Percentiles rank a stretch among this genome's conserved stretches.
Evolutionary conservation across 2,888 invertebrate species (phyloP).

Genomic region (Ischnus inquisitorius): DNA sequence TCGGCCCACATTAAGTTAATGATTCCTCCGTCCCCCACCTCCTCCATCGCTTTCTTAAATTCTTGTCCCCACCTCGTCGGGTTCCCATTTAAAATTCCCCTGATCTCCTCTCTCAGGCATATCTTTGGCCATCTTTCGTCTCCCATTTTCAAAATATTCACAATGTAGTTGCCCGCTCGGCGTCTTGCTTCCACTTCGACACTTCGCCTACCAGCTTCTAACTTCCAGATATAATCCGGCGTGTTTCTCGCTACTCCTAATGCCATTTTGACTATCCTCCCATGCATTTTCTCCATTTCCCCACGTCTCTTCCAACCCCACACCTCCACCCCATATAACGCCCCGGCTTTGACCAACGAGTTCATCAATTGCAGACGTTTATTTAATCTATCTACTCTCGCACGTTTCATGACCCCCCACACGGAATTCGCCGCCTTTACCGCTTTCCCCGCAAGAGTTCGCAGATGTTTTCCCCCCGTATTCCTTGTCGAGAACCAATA

Average conservation of each 20-base stretch:
- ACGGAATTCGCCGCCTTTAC: conserved; percentile 45
- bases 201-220: conserved; percentile 33
- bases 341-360: conserved; percentile 33
- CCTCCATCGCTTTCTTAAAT: conserved; percentile 10
- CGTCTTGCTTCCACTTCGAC: conserved; percentile 18
- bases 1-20: neutral
- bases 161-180: conserved; percentile 39
- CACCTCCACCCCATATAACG: conserved; percentile 47
- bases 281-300: conserved; percentile 24
- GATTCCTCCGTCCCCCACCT: conserved; percentile 8
- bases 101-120: conserved; percentile 28
- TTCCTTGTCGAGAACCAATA: conserved; percentile 47
- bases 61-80: conserved; percentile 35
- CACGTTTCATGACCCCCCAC: conserved; percentile 59
- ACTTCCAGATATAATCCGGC: conserved; percentile 39
- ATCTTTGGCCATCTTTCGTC: conserved; percentile 48
- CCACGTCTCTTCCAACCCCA: conserved; percentile 42
- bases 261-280: conserved; percentile 19
- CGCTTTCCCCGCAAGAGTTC: conserved; percentile 28
- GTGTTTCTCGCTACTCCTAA: conserved; percentile 37
- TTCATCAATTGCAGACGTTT: conserved; percentile 32
- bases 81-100: conserved; percentile 13
- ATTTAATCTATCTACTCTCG: conserved; percentile 3
- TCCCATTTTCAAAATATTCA: neutral
- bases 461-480: conserved; percentile 17